Percentiles rank a stretch among this genome's conserved stretches.
Evolutionary conservation across 2,113 vertebrate species (phyloP).

Genomic region (Chauna torquata): DNA sequence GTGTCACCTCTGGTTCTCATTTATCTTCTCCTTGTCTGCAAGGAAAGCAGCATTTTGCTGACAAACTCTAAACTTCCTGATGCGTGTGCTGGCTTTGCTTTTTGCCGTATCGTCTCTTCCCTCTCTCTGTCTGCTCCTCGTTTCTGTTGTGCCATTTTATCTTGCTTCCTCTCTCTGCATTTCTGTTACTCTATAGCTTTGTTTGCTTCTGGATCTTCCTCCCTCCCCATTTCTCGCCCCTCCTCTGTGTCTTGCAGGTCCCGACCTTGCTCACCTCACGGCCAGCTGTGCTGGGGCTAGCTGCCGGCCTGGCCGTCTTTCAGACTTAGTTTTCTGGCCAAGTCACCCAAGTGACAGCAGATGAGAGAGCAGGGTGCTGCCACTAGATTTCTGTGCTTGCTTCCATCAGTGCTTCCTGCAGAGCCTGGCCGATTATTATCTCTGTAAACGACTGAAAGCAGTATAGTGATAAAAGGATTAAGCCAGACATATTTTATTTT

Average conservation of each 20-base stretch:
- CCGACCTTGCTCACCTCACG: rapidly evolving
- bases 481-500: slow-evolving; percentile 29
- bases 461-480: slow-evolving; percentile 65
- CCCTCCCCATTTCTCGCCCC: not conserved
- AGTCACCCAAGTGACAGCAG: not conserved
- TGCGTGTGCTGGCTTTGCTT: not conserved
- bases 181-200: not conserved
- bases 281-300: not conserved
- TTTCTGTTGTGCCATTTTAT: not conserved
- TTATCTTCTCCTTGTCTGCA: not conserved
- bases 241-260: not conserved
- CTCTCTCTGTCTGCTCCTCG: not conserved
- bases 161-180: not conserved
- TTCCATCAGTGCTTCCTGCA: slow-evolving; percentile 24
- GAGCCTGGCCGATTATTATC: slow-evolving; percentile 29
- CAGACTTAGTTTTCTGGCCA: not conserved
- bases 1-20: not conserved
- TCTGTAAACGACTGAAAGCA: slow-evolving; percentile 56
- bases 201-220: not conserved
- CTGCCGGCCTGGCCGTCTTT: not conserved
- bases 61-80: not conserved
- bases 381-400: not conserved
- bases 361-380: not conserved
- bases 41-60: not conserved
- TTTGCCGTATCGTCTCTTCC: rapidly evolving